These are phyloP conservation scores for Vulpes lagopus DNA, from an alignment of 2,113 vertebrate genomes.

Conservation along the genomic window DNA sequence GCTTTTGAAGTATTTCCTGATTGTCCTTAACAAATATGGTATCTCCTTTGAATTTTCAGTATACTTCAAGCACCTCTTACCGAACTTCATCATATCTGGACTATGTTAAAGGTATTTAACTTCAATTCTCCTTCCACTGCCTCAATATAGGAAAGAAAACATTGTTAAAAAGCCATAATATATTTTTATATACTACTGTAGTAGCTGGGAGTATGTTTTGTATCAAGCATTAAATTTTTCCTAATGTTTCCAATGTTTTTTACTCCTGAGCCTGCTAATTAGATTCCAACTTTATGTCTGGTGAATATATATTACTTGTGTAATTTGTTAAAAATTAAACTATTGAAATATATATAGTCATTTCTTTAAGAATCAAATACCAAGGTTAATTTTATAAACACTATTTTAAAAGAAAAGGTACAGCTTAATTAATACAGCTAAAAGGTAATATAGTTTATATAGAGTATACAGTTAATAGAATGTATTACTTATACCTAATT, in stretches of 20 bases:
- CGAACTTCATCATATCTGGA: not conserved
- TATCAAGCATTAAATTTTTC: constrained; percentile 33
- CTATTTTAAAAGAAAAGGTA: constrained; percentile 29
- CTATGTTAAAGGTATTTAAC: not conserved
- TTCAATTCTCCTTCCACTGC: not conserved
- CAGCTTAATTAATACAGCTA: not conserved
- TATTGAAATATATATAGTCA: not conserved
- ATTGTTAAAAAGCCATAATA: not conserved
- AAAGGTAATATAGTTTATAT: not conserved
- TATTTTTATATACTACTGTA: not conserved
- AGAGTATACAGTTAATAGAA: not conserved
- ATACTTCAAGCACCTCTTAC: not conserved
- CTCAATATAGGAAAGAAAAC: not conserved
- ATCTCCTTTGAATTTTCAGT: not conserved
- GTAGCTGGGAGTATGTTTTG: not conserved
- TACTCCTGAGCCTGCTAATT: not conserved
- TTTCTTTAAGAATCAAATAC: not conserved
- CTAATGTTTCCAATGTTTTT: not conserved
- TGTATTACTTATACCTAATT: not conserved
- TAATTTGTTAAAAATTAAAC: not conserved
- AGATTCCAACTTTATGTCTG: not conserved
- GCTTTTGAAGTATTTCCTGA: not conserved
- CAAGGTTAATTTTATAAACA: constrained; percentile 40
- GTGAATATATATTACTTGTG: not conserved
- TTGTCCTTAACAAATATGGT: not conserved